Base-by-base conservation (phyloP, 1,140 invertebrate genomes). In the Drosophila subpulchrella region DNA sequence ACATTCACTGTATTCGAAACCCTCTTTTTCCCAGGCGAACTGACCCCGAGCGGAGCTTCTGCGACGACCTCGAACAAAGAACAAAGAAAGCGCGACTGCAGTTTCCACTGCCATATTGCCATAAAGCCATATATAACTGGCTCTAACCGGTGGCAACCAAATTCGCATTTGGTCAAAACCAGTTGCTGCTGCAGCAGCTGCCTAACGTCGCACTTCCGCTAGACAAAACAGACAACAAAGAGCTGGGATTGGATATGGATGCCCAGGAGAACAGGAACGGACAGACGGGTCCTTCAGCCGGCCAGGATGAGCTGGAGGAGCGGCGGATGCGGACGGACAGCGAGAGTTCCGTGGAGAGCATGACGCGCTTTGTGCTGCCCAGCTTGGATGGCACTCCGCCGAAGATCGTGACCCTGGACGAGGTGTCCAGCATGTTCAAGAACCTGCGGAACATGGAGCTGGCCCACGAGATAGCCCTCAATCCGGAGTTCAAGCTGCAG, bases 401-500 rank as follows among this genome's bases (percentile, higher is more conserved):
- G 47, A 96, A 97, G 92, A 98, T 98, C 93, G 95, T 98, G 6
- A 96, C 96, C 12, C 93, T 98, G 30, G 97, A 98, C 78, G 97
- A 99, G 92, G 96, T 99, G 24, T 96, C 98, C 94, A 96, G 96
- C 89, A 97, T 97, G 48, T 95, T 97, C 0, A 96, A 97, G 92
- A 96, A 97, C 27, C 96, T 99, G 92, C 95, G 96, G 76, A 98
- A 99, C 85, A 98, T 99, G 97, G 95, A 96, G 20, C 92, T 99
- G 11, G 97, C 97, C 7, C 98, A 99, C 93, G 98, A 99, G 93
- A 99, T 99, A 75, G 97, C 97, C 7, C 95, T 99, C 30, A 96
- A 99, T 93, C 95, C 96, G 70, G 96, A 98, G 84, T 99, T 99
- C 88, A 96, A 96, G 82, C 90, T 99, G 51, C 95, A 98, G 91